These are phyloP conservation scores for Psephotus haematonotus DNA, from an alignment of 2,113 vertebrate species.

Conservation along the genomic window DNA sequence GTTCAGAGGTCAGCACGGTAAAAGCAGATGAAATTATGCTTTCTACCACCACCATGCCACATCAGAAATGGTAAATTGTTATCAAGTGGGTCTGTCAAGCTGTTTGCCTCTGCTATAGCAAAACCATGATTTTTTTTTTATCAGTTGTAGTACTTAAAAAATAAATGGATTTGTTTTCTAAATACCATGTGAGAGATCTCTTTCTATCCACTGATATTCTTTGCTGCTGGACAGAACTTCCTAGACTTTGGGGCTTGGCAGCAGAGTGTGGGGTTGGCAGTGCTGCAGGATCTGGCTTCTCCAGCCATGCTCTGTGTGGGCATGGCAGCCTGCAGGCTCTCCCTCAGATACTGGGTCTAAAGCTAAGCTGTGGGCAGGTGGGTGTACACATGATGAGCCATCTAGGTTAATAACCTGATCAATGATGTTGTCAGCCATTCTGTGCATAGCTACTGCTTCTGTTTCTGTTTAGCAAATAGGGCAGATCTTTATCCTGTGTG, in stretches of 20 bases:
- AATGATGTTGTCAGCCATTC: neutral
- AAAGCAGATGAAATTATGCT: slow-evolving; percentile 63
- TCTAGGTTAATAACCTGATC: neutral
- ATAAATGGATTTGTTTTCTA: neutral
- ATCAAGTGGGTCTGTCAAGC: neutral
- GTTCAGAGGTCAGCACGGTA: slow-evolving; percentile 54
- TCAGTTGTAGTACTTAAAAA: neutral
- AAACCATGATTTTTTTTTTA: neutral
- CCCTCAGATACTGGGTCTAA: neutral
- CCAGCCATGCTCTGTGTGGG: neutral
- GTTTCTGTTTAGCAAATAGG: neutral
- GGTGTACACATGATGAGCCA: neutral
- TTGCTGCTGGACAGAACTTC: neutral
- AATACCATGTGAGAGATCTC: neutral
- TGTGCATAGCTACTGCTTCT: neutral
- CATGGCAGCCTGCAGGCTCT: neutral
- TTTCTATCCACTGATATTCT: neutral
- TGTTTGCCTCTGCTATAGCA: neutral
- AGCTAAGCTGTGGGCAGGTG: neutral
- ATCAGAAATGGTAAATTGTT: slow-evolving; percentile 42
- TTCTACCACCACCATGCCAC: neutral
- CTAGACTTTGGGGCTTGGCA: neutral
- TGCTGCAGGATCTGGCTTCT: neutral
- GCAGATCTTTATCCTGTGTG: neutral
- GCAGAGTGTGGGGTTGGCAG: neutral